Percentiles rank a stretch among this genome's conserved stretches.
Evolutionary conservation across 1,140 invertebrate genomes (phyloP).

Genomic region (Panagrolaimus sp.): DNA sequence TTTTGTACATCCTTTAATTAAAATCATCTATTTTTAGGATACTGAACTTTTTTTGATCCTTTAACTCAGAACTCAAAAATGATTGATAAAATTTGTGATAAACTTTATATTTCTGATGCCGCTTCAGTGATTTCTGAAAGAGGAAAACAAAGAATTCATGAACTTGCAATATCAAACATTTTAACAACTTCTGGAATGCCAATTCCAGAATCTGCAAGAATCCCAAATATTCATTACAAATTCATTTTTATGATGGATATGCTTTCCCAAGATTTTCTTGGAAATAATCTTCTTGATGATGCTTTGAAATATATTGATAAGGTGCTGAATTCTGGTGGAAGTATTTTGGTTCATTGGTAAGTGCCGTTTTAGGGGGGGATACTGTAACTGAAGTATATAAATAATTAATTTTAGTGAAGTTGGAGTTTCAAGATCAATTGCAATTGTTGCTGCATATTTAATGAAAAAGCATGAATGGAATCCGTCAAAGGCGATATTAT

Average conservation of each 20-base stretch:
- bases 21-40: too few species aligned
- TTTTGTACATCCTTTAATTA: not conserved
- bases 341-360: conserved; percentile 52
- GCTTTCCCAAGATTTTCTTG: conserved; percentile 40
- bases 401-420: conserved; percentile 42
- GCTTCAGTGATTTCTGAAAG: conserved; percentile 28
- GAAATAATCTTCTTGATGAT: conserved; percentile 41
- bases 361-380: not conserved
- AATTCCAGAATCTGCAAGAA: conserved; percentile 21
- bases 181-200: conserved; percentile 43
- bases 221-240: conserved; percentile 40
- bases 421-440: conserved; percentile 45
- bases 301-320: conserved; percentile 43
- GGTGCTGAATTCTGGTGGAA: conserved; percentile 39
- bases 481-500: conserved; percentile 39
- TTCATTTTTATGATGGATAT: conserved; percentile 47
- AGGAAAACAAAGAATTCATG: conserved; percentile 26
- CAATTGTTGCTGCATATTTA: conserved; percentile 51
- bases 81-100: conserved; percentile 45
- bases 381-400: conserved; percentile 9
- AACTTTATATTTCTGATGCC: conserved; percentile 45
- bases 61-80: conserved; percentile 26
- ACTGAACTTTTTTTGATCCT: not conserved
- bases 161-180: conserved; percentile 34
- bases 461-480: conserved; percentile 44